These are phyloP conservation scores for Iguana delicatissima DNA, from an alignment of 2,797 vertebrate genomes.

Conservation along the genomic window DNA sequence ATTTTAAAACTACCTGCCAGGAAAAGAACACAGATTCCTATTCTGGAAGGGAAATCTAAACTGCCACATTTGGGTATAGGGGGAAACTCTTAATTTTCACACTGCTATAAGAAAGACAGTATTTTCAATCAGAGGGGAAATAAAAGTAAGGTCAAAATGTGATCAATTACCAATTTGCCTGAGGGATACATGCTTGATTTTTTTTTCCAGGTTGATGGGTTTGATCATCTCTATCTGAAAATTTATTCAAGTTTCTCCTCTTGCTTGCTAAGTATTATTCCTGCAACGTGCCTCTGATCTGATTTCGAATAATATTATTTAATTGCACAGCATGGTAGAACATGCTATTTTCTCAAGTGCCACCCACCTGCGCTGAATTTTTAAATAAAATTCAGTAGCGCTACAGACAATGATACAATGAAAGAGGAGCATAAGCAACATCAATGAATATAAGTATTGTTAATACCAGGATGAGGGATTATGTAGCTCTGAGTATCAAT, in stretches of 20 bases:
- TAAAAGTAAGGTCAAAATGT: slow-evolving; percentile 16
- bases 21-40: neutral
- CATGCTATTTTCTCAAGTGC: slow-evolving; percentile 37
- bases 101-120: neutral
- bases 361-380: slow-evolving; percentile 43
- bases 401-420: neutral
- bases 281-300: slow-evolving; percentile 24
- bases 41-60: slow-evolving; percentile 6
- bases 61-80: neutral
- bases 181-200: slow-evolving; percentile 4
- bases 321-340: slow-evolving; percentile 46
- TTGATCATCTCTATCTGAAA: slow-evolving; percentile 2
- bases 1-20: neutral
- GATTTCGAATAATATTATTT: slow-evolving; percentile 55
- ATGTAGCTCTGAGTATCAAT: neutral
- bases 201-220: neutral
- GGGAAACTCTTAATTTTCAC: neutral
- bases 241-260: slow-evolving; percentile 14
- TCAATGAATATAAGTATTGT: neutral
- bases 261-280: slow-evolving; percentile 10
- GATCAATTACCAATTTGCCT: slow-evolving; percentile 22
- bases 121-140: neutral
- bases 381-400: slow-evolving; percentile 18
- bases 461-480: slow-evolving; percentile 6
- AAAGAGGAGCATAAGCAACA: neutral